Evolutionary conservation across 2,888 invertebrate species (phyloP).

Genomic region (Diploptera punctata): DNA sequence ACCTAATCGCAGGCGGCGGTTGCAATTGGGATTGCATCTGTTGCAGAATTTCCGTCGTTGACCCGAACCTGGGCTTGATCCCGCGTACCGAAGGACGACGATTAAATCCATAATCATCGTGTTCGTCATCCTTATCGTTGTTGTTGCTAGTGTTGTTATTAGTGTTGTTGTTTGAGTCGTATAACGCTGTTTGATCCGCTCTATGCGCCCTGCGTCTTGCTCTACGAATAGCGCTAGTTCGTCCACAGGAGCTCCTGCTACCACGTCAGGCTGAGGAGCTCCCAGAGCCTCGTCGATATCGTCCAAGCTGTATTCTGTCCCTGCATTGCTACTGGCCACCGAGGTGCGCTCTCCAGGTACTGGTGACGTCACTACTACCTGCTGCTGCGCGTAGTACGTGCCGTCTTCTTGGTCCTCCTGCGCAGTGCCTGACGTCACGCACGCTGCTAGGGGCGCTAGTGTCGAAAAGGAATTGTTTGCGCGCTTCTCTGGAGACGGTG

Average conservation of each 20-base stretch:
- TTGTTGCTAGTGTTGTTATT: conserved; percentile 31
- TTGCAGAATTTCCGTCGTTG: conserved; percentile 79
- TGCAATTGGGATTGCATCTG: conserved; percentile 77
- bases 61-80: conserved; percentile 85
- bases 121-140: conserved; percentile 71
- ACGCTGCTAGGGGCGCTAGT: conserved; percentile 78
- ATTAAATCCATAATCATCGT: conserved; percentile 90
- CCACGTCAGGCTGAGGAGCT: conserved; percentile 68
- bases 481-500: conserved; percentile 62
- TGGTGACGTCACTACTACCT: conserved; percentile 4
- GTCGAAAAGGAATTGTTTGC: conserved; percentile 81
- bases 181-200: conserved; percentile 79
- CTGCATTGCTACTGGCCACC: conserved; percentile 54
- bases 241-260: conserved; percentile 69
- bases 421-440: conserved; percentile 65
- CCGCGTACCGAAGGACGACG: conserved; percentile 88
- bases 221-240: conserved; percentile 85
- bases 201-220: conserved; percentile 82
- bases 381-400: conserved; percentile 17
- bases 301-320: conserved; percentile 71
- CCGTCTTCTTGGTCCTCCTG: conserved; percentile 12
- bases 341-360: conserved; percentile 34
- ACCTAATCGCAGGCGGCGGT: conserved; percentile 57
- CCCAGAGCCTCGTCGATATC: conserved; percentile 65
- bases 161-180: conserved; percentile 36